phyloP scores from a whole-genome alignment of 2,888 invertebrate species.

The Tetragonula carbonaria region DNA sequence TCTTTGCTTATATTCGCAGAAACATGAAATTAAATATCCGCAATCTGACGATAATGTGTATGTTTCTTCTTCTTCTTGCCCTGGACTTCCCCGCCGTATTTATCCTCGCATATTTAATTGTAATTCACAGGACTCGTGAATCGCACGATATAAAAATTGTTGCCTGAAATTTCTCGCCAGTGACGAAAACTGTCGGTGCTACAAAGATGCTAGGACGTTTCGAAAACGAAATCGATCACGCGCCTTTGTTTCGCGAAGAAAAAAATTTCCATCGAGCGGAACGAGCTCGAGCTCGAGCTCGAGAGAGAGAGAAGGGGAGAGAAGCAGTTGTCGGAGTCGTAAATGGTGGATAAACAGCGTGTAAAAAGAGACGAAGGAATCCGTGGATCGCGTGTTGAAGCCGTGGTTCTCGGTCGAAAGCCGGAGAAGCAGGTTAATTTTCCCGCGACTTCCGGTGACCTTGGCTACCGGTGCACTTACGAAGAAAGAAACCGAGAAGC shows the following conservation, averaged over 20 bases:
- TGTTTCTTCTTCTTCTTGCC: too few relatives aligned
- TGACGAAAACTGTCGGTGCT: too few relatives aligned
- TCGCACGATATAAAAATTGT: too few relatives aligned
- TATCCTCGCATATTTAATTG: too few relatives aligned
- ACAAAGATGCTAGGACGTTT: too few relatives aligned
- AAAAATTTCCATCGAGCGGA: neutral
- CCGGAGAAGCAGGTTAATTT: constrained; percentile 47
- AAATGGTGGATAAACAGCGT: neutral
- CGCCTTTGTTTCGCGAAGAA: neutral
- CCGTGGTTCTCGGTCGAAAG: constrained; percentile 3
- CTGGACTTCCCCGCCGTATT: too few relatives aligned
- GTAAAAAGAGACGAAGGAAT: constrained; percentile 22
- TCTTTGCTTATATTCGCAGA: too few relatives aligned
- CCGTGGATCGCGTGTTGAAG: constrained; percentile 45
- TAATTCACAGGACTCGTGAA: too few relatives aligned
- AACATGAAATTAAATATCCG: too few relatives aligned
- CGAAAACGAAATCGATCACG: neutral
- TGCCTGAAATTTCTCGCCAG: too few relatives aligned
- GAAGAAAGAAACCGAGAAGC: constrained; percentile 34
- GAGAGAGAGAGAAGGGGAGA: too few relatives aligned
- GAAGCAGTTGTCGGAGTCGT: neutral
- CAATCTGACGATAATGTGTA: too few relatives aligned
- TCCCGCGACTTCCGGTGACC: constrained; percentile 64
- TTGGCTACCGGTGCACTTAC: constrained; percentile 42
- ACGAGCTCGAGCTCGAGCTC: neutral